phyloP scores from a whole-genome alignment of 2,888 invertebrate species.

The Drosophila subquinaria region DNA sequence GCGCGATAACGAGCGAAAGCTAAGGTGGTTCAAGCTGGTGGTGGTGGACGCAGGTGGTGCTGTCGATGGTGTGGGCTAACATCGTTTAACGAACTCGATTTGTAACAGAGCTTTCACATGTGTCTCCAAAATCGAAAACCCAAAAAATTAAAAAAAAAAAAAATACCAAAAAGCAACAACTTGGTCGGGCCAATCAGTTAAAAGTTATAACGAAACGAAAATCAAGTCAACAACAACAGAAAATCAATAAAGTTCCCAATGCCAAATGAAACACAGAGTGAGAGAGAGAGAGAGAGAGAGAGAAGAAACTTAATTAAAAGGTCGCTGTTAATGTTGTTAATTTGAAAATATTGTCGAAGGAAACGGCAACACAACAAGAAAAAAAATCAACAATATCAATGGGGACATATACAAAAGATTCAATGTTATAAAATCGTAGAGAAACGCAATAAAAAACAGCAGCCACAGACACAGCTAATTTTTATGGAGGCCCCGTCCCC shows the following conservation, averaged over 20 bases:
- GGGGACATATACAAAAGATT: constrained; percentile 55
- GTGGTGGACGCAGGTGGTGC: constrained; percentile 8
- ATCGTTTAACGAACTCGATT: constrained; percentile 73
- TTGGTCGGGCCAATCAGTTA: constrained; percentile 62
- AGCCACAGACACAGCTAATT: constrained; percentile 67
- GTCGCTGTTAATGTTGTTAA: constrained; percentile 80
- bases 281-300: constrained; percentile 33
- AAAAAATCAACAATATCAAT: constrained; percentile 7
- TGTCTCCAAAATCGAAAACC: constrained; percentile 58
- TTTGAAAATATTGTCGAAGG: constrained; percentile 80
- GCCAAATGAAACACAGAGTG: constrained; percentile 51
- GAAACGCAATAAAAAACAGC: constrained; percentile 74
- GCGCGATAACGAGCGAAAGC: constrained; percentile 79
- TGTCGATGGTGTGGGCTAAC: constrained; percentile 54
- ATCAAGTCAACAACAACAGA: constrained; percentile 43
- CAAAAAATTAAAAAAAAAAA: constrained; percentile 14
- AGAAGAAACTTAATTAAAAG: constrained; percentile 79
- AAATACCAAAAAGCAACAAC: constrained; percentile 30
- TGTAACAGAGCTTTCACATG: constrained; percentile 80
- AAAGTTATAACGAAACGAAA: constrained; percentile 62
- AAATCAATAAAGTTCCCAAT: constrained; percentile 81
- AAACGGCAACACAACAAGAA: constrained; percentile 58
- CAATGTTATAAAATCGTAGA: constrained; percentile 66
- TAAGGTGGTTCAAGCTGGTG: constrained; percentile 61
- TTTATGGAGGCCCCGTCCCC: constrained; percentile 57